Conservation (phyloP, 2,888 invertebrate species). For the Chymomyza procnemis region DNA sequence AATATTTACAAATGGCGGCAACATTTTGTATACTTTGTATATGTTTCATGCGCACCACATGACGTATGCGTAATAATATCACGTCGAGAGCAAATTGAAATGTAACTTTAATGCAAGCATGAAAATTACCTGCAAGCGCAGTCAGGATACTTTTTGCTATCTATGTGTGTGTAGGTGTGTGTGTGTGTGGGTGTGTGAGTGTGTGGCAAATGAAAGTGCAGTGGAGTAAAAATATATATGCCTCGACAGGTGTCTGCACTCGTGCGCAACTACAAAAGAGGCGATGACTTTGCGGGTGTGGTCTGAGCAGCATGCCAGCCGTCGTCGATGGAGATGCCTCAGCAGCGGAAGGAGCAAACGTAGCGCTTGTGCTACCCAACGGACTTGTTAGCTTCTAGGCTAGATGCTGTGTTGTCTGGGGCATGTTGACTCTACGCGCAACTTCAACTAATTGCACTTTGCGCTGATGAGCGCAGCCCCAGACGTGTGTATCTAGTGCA, state of each 20-base stretch:
- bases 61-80: constrained; percentile 55
- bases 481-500: constrained; percentile 34
- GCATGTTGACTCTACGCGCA: constrained; percentile 60
- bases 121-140: constrained; percentile 47
- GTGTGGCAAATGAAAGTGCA: constrained; percentile 54
- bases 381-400: constrained; percentile 66
- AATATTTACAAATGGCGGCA: constrained; percentile 65
- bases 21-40: constrained; percentile 26
- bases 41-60: constrained; percentile 18
- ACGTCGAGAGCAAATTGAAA: constrained; percentile 62
- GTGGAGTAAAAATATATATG: constrained; percentile 38
- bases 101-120: constrained; percentile 62
- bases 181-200: not conserved
- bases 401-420: constrained; percentile 45
- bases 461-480: constrained; percentile 52
- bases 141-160: too few species aligned
- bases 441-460: constrained; percentile 74
- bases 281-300: not conserved
- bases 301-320: not conserved
- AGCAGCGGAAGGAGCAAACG: not conserved
- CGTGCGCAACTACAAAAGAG: constrained; percentile 39
- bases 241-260: constrained; percentile 57
- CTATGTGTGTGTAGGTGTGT: not conserved
- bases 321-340: not conserved
- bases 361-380: constrained; percentile 1